phyloP scores from a whole-genome alignment of 2,113 vertebrate species.

The Xyrauchen texanus region DNA sequence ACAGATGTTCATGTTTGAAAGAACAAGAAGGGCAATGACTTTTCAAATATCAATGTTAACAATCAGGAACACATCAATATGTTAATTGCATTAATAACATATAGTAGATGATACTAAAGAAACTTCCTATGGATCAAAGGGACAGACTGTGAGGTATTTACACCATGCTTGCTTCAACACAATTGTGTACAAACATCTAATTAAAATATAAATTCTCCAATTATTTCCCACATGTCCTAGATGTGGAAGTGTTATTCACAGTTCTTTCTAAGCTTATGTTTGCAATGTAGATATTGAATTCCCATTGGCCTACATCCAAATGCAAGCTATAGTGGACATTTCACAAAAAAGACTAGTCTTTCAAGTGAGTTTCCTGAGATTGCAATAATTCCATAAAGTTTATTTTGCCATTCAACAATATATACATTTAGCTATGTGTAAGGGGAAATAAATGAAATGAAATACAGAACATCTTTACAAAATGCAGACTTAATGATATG shows the following conservation, averaged over 20 bases:
- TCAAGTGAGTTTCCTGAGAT: neutral
- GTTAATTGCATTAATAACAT: neutral
- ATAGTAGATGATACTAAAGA: neutral
- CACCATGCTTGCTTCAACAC: neutral
- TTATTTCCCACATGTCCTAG: constrained; percentile 24
- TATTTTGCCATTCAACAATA: neutral
- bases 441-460: neutral
- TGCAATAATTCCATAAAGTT: neutral
- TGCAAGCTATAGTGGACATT: neutral
- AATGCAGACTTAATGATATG: neutral
- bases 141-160: neutral
- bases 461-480: neutral
- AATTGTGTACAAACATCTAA: neutral
- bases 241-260: constrained; percentile 2
- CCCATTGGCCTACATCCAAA: neutral
- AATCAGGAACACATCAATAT: neutral
- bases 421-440: neutral
- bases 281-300: neutral
- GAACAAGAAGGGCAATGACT: neutral
- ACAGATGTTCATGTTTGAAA: neutral
- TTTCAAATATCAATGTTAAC: neutral
- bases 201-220: neutral
- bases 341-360: neutral
- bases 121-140: neutral
- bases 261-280: neutral